Base-by-base conservation (phyloP, 2,113 vertebrate genomes). In the Rhea americana region DNA sequence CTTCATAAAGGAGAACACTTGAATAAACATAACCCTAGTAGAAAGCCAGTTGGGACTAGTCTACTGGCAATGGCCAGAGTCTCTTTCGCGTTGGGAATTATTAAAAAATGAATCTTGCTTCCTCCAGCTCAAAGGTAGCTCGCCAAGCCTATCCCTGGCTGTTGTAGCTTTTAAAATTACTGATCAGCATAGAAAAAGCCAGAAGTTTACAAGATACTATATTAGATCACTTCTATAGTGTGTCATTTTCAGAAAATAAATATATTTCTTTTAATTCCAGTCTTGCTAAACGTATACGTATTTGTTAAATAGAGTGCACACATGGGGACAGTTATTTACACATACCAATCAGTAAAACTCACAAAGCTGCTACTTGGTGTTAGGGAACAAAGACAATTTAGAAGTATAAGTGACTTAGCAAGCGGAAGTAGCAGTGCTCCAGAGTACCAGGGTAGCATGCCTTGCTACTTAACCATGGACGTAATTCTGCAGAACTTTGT, bases 1-100 rank as follows among this genome's bases (percentile, higher is more conserved):
- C 94, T 93, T 96, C 94, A 95, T 87, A 94, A 94, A 95, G 94
- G 90, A 85, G 95, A 97, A 96, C 79, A 95, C 95, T 94, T 97
- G 90, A 96, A 94, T 96, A 97, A 97, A 97, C 91, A 94, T 55
- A 95, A 55, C 65, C 51, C 37, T 47, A 72, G 67, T 37, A 80
- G 77, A 90, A 93, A 95, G 91, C 97, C 82, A 81, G 96, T 90
- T 94, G 87, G 83, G 94, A 95, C 94, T 93, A 87, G 95, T 91
- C 94, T 95, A 28, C 77, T 85, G 95, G 85, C 80, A 83, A 1
- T 63, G 56, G 59, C 88, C 85, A 48, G 68, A 81, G 90, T 89
- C 89, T 92, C 84, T 88, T 93, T 94, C 93, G 56, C 70, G 24
- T 50, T 93, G 93, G 88, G 87, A 82, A 82, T 95, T 92, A 89